A percentile compares a stretch with the other conserved stretches of the same genome.
Conservation (phyloP, 2,113 vertebrate species). For the Rhea pennata region DNA sequence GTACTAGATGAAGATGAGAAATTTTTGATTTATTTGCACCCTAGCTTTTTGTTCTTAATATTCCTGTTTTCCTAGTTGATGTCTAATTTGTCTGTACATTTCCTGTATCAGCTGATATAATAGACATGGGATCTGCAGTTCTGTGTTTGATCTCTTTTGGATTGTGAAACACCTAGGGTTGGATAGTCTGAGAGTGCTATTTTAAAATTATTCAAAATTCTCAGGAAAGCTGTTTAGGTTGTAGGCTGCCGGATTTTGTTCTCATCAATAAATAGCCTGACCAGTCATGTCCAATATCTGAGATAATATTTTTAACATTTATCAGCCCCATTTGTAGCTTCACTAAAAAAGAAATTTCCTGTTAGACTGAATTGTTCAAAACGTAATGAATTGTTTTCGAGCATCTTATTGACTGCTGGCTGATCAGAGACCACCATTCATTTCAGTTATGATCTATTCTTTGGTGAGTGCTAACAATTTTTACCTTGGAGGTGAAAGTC, state of each 20-base stretch:
- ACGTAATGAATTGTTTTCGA: background rate
- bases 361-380: background rate
- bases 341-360: background rate
- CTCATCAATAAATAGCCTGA: background rate
- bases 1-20: background rate
- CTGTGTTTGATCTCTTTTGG: background rate
- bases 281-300: background rate
- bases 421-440: background rate
- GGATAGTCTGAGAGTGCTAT: background rate
- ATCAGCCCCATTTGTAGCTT: background rate
- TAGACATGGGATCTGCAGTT: background rate
- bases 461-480: background rate
- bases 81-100: background rate
- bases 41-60: background rate
- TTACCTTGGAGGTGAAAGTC: background rate
- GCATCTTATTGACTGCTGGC: background rate
- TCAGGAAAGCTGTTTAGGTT: background rate
- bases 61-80: background rate
- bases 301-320: background rate
- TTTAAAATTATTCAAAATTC: background rate
- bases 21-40: background rate
- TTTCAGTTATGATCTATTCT: background rate
- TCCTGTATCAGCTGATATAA: background rate
- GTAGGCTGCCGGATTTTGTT: accelerated
- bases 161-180: background rate